Evolutionary conservation across 2,888 invertebrate genomes (phyloP).

Genomic region (Apotomis betuletana): DNA sequence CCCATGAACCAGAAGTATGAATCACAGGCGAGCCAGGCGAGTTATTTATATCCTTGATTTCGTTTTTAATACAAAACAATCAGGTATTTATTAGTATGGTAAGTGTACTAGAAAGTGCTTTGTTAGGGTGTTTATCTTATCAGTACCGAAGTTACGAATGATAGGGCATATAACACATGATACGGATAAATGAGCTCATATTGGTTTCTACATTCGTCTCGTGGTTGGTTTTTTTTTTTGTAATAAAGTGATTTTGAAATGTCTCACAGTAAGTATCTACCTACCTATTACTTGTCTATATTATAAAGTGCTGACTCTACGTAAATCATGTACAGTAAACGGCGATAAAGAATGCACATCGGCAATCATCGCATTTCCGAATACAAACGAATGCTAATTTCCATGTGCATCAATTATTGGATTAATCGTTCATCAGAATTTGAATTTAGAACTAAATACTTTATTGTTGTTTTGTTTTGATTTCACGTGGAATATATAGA

Average conservation of each 20-base stretch:
- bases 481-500: too few species aligned
- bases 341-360: too few species aligned
- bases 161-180: conserved; percentile 43
- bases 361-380: too few species aligned
- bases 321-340: too few species aligned
- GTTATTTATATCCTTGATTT: neutral
- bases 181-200: conserved; percentile 41
- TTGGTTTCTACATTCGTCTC: conserved; percentile 19
- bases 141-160: conserved; percentile 34
- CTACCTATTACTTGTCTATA: neutral
- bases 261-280: conserved; percentile 48
- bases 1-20: neutral
- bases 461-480: too few species aligned
- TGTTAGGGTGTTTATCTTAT: conserved; percentile 48
- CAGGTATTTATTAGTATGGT: neutral
- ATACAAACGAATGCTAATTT: too few species aligned
- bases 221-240: conserved; percentile 28
- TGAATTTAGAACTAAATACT: too few species aligned
- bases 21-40: neutral
- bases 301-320: neutral
- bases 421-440: too few species aligned
- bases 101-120: conserved; percentile 26
- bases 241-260: conserved; percentile 41
- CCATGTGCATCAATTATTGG: too few species aligned
- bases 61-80: neutral